Evolutionary conservation across 2,113 vertebrate genomes (phyloP).

Genomic region (Gambusia holbrooki): DNA sequence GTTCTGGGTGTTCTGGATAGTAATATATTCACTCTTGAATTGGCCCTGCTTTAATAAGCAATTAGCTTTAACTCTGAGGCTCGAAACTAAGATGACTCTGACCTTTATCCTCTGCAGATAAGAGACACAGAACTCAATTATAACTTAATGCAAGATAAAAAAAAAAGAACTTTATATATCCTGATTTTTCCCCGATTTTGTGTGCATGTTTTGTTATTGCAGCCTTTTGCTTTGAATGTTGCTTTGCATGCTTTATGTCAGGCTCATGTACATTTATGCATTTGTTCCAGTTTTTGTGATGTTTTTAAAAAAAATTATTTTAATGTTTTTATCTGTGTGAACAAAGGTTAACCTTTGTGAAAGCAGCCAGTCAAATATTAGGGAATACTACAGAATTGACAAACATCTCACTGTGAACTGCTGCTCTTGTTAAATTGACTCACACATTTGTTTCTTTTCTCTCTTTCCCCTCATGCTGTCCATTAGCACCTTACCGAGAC

Average conservation of each 20-base stretch:
- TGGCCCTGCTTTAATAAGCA: background rate
- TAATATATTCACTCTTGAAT: background rate
- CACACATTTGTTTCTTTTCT: constrained; percentile 80
- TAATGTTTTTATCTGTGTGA: constrained; percentile 16
- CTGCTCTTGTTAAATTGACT: constrained; percentile 43
- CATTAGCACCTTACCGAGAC: constrained; percentile 99
- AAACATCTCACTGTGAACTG: constrained; percentile 3
- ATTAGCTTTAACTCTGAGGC: background rate
- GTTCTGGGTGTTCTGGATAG: background rate
- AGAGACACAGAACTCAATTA: background rate
- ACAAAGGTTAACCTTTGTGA: background rate
- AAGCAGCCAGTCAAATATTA: no score
- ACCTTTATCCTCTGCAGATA: background rate
- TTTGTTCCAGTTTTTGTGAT: background rate
- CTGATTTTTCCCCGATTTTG: constrained; percentile 9
- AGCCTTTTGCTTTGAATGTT: background rate
- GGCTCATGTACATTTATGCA: background rate
- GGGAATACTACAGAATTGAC: background rate
- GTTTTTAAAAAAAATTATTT: background rate
- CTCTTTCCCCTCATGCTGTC: constrained; percentile 92
- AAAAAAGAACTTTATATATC: background rate
- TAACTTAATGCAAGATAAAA: background rate
- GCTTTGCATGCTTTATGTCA: constrained; percentile 13
- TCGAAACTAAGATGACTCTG: background rate
- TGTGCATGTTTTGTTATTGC: constrained; percentile 3